Percentiles rank a stretch among this genome's conserved stretches.
Conservation (phyloP, 2,113 vertebrate species). For the Neomonachus schauinslandi region DNA sequence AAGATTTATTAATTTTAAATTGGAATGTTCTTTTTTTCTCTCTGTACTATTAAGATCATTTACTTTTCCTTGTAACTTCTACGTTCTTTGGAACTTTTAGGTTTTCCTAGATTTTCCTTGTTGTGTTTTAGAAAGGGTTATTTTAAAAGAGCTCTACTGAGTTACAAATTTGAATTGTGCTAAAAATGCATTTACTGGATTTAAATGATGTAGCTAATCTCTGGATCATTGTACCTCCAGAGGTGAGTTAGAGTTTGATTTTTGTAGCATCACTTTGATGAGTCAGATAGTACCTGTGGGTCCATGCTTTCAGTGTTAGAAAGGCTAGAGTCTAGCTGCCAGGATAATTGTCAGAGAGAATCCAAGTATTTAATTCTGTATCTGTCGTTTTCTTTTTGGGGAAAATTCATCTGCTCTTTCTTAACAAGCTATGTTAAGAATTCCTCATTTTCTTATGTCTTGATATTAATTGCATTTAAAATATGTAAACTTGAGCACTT, state of each 20-base stretch:
- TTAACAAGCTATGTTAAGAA: neutral
- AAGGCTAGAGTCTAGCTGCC: neutral
- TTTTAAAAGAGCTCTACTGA: constrained; percentile 41
- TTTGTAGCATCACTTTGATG: neutral
- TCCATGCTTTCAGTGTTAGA: constrained; percentile 8
- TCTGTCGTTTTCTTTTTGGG: constrained; percentile 33
- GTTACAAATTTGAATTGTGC: constrained; percentile 51
- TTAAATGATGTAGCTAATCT: constrained; percentile 19
- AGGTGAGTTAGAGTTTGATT: neutral
- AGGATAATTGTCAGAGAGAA: constrained; percentile 4
- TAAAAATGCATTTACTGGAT: constrained; percentile 34
- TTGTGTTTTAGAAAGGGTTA: constrained; percentile 41
- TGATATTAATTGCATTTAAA: constrained; percentile 57
- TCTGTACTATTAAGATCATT: neutral
- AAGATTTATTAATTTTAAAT: constrained; percentile 35
- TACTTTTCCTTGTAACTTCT: neutral
- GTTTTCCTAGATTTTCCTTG: constrained; percentile 44
- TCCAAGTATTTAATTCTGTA: neutral
- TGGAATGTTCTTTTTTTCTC: constrained; percentile 4
- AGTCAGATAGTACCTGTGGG: neutral
- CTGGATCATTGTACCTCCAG: constrained; percentile 6
- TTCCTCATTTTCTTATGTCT: constrained; percentile 40
- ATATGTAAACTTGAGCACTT: neutral
- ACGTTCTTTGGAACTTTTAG: constrained; percentile 35
- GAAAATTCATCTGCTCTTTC: constrained; percentile 12